Base-by-base conservation (phyloP, 92 coral and sea anemone species). In the Umimayanthus kanabou region DNA sequence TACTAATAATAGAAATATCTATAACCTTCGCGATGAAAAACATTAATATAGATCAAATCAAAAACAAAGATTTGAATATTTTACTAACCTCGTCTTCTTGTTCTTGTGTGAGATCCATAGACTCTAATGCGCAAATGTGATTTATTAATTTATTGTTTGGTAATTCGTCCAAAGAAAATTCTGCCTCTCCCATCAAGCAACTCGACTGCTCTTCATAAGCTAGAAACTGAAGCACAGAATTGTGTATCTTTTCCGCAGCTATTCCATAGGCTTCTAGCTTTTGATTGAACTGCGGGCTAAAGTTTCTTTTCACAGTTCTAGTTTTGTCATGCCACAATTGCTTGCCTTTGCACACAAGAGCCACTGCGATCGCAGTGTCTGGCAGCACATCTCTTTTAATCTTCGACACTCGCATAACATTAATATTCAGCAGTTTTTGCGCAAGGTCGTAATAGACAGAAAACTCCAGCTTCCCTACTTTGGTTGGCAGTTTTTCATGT, bases 221-320 rank as follows among this genome's bases (percentile, higher is more conserved):
- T 71, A 11, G 66, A 83, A 83, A 83, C 78, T 67, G 64, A 26
- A 83, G 45, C 6, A 71, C 76, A 4, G 87, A 83, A 29, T 83
- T 67, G 40, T 45, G 87, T 43, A 83, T 69, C 39, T 4, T 69
- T 23, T 42, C n/a, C 5, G 77, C 76, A 70, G 76, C 87, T 14
- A 83, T 83, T 10, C 87, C 87, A 43, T 83, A 70, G 26, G 87
- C 87, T 70, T 69, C 87, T 3, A 83, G 87, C 40, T 83, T 83
- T 70, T 83, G 87, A 70, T 83, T 83, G 67, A 83, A 83, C 64
- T 70, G 87, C 28, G 87, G 87, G 67, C 20, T 83, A 30, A 83
- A 83, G 61, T 72, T 83, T 83, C 87, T 71, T 43, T 83, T 83
- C 26, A 83, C 87, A 45, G 78, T 71, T 71, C 87, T 69, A 9